phyloP scores from a whole-genome alignment of 2,888 invertebrate species.

The Lapara coniferarum region DNA sequence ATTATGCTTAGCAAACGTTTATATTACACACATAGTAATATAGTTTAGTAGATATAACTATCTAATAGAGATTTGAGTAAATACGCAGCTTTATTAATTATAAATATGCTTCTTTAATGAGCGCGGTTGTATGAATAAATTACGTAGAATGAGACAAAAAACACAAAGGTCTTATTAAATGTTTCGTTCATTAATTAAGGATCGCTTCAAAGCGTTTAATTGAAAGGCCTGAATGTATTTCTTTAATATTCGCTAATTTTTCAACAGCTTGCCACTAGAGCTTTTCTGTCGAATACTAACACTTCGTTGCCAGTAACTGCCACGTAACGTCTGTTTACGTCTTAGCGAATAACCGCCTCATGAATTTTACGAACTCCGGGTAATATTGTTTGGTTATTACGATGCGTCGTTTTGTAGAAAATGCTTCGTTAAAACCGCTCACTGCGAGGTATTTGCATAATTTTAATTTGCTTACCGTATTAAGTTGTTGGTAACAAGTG shows the following conservation, averaged over 20 bases:
- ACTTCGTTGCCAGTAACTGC: constrained; percentile 22
- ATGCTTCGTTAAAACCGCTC: constrained; percentile 57
- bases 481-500: constrained; percentile 19
- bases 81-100: no score
- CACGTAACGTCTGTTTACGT: constrained; percentile 60
- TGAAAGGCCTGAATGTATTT: background rate
- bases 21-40: background rate
- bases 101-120: background rate
- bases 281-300: constrained; percentile 45
- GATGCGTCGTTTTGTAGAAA: constrained; percentile 58
- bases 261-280: constrained; percentile 23
- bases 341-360: constrained; percentile 69
- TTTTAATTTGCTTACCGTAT: constrained; percentile 54
- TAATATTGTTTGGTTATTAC: constrained; percentile 73
- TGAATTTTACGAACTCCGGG: constrained; percentile 73
- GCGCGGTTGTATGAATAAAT: background rate
- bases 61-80: no score
- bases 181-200: background rate
- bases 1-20: background rate
- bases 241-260: constrained; percentile 20
- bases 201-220: background rate
- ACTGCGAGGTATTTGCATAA: constrained; percentile 62
- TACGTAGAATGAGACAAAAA: no score
- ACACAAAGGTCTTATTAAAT: background rate
- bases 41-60: no score